Conservation (phyloP, 2,113 vertebrate species). For the Amia ocellicauda region DNA sequence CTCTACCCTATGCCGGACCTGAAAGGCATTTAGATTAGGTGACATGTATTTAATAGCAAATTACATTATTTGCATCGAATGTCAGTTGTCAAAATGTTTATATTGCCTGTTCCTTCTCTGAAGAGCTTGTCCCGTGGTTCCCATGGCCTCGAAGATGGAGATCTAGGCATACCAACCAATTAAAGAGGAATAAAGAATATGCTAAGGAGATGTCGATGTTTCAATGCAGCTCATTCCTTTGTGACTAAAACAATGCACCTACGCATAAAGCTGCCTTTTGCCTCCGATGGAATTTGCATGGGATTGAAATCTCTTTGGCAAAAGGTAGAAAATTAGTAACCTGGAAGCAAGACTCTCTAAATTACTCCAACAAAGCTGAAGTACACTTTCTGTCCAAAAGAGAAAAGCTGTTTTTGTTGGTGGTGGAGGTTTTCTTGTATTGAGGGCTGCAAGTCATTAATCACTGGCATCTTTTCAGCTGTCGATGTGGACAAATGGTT, state of each 20-base stretch:
- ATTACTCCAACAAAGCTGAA: constrained; percentile 54
- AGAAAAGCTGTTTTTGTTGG: constrained; percentile 38
- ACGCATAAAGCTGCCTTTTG: constrained; percentile 44
- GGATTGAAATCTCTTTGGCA: constrained; percentile 41
- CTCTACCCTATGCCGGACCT: too few relatives aligned
- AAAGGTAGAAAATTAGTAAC: constrained; percentile 53
- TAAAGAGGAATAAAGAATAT: constrained; percentile 56
- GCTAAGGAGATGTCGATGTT: constrained; percentile 45
- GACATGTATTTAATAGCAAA: background rate
- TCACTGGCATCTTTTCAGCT: constrained; percentile 79
- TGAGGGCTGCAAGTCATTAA: constrained; percentile 78
- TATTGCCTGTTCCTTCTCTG: constrained; percentile 47
- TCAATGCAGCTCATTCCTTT: constrained; percentile 43
- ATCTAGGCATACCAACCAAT: constrained; percentile 56
- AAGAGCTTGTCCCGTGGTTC: constrained; percentile 57
- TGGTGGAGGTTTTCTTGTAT: constrained; percentile 54
- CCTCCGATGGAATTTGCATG: constrained; percentile 49
- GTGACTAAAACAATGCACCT: constrained; percentile 63
- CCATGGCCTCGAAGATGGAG: constrained; percentile 64
- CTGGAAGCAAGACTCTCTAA: constrained; percentile 44
- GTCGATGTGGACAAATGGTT: constrained; percentile 78
- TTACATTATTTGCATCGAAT: constrained; percentile 29
- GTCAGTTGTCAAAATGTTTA: constrained; percentile 45
- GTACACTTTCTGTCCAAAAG: constrained; percentile 46
- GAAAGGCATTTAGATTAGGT: too few relatives aligned